phyloP scores from a whole-genome alignment of 1,140 invertebrate genomes.

The Pseudomyrmex pallidus region DNA sequence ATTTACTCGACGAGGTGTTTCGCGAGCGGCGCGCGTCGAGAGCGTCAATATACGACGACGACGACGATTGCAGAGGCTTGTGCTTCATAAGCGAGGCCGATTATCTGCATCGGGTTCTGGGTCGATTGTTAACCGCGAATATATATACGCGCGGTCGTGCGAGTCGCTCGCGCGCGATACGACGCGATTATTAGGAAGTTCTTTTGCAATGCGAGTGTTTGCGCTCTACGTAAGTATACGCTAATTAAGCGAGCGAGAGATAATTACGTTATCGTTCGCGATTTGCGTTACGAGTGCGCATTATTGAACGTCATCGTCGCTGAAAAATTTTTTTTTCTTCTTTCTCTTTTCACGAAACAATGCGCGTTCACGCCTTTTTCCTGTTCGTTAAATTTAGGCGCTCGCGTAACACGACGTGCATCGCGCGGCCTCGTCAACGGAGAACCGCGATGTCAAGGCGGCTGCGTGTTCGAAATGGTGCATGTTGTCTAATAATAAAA shows the following conservation, averaged over 20 bases:
- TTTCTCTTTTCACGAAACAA: not conserved
- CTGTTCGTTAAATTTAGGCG: conserved; percentile 53
- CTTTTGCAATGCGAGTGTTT: not conserved
- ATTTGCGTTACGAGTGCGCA: not conserved
- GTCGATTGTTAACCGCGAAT: conserved; percentile 65
- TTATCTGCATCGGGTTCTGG: conserved; percentile 55
- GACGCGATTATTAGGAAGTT: conserved; percentile 37
- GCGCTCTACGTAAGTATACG: no score
- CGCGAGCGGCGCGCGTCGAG: not conserved
- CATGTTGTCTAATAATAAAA: not conserved
- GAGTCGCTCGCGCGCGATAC: conserved; percentile 13
- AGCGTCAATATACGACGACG: not conserved
- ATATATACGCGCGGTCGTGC: conserved; percentile 14
- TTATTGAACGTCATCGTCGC: no score
- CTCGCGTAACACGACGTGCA: conserved; percentile 45
- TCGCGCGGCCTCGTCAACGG: not conserved
- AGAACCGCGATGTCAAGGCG: not conserved
- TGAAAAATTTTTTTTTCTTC: no score
- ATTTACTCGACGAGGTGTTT: conserved; percentile 38
- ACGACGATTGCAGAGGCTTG: not conserved
- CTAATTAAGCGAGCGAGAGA: no score
- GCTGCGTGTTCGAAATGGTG: not conserved
- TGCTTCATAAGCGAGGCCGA: conserved; percentile 34
- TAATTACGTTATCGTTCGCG: not conserved
- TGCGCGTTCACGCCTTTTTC: not conserved